These are phyloP conservation scores for Lithosia quadra DNA, from an alignment of 2,888 invertebrate species.

Conservation along the genomic window DNA sequence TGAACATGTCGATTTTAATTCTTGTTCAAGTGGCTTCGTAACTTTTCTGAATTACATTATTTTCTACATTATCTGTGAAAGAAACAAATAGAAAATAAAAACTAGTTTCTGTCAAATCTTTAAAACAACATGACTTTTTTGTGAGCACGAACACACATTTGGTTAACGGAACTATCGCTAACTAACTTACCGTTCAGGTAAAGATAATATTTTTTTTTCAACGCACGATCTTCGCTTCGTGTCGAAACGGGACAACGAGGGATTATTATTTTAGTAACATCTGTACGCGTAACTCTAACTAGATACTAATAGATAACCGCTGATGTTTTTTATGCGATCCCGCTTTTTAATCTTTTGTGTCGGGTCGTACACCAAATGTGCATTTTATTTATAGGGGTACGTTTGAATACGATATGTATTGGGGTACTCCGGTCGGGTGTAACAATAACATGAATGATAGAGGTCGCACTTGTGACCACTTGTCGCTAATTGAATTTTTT, in stretches of 20 bases:
- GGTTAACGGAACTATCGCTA: slow-evolving; percentile 59
- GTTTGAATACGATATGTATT: slow-evolving; percentile 59
- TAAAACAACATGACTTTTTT: slow-evolving; percentile 46
- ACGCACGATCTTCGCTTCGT: slow-evolving; percentile 57
- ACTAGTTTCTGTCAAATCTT: slow-evolving; percentile 46
- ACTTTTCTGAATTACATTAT: no score
- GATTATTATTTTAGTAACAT: slow-evolving; percentile 84
- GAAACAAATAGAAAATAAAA: slow-evolving; percentile 26
- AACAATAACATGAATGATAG: slow-evolving; percentile 74
- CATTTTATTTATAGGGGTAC: slow-evolving; percentile 80
- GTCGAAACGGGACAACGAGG: slow-evolving; percentile 53
- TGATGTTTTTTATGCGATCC: slow-evolving; percentile 83
- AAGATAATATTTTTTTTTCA: slow-evolving; percentile 65
- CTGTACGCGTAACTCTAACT: slow-evolving; percentile 83
- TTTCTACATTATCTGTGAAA: not conserved
- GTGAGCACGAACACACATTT: slow-evolving; percentile 48
- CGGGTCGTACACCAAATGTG: slow-evolving; percentile 79
- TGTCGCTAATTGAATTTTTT: slow-evolving; percentile 80
- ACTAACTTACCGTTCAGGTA: slow-evolving; percentile 61
- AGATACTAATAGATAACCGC: slow-evolving; percentile 87
- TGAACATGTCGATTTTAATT: slow-evolving; percentile 13
- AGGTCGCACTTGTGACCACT: slow-evolving; percentile 81
- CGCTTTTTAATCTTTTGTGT: slow-evolving; percentile 82
- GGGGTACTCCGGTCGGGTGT: slow-evolving; percentile 49
- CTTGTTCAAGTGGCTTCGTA: slow-evolving; percentile 15